phyloP scores from a whole-genome alignment of 30 jellyfish, hydroid and myxozoan species.

The Mastigias papua region DNA sequence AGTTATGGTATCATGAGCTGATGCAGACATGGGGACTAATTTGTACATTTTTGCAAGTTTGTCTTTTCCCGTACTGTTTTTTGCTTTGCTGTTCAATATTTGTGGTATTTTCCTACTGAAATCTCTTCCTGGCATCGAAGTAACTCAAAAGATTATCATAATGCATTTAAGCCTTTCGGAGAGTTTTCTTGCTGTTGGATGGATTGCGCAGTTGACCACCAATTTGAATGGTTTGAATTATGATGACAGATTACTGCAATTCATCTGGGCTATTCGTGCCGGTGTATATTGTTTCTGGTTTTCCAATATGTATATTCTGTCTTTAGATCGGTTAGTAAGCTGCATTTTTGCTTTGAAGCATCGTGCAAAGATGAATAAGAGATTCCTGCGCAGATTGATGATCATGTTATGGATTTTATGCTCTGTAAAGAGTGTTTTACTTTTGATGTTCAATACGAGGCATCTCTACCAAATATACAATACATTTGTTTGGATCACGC shows the following conservation, averaged over 20 bases:
- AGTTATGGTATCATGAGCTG: not conserved
- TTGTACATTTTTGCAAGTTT: not conserved
- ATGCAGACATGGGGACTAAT: not conserved
- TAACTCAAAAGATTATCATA: constrained; percentile 28
- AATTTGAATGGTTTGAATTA: constrained; percentile 4
- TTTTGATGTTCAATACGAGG: constrained; percentile 26
- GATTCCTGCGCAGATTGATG: constrained; percentile 2
- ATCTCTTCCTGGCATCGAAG: constrained; percentile 10
- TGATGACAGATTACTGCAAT: constrained; percentile 33
- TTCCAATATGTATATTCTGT: constrained; percentile 41
- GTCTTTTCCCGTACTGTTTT: constrained; percentile 18
- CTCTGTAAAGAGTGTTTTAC: constrained; percentile 9
- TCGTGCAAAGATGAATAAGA: constrained; percentile 7
- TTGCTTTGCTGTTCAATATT: constrained; percentile 33
- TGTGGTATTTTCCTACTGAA: constrained; percentile 31
- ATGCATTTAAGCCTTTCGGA: constrained; percentile 55
- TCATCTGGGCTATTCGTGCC: constrained; percentile 63
- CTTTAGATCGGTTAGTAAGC: constrained; percentile 59
- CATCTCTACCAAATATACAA: constrained; percentile 16
- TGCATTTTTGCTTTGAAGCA: constrained; percentile 66
- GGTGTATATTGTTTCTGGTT: constrained; percentile 71
- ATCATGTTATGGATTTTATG: constrained; percentile 29
- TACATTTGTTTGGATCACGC: constrained; percentile 40
- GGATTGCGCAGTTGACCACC: constrained; percentile 51
- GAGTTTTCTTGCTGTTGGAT: constrained; percentile 45